Evolutionary conservation across 2,888 invertebrate species (phyloP).

Genomic region (Drosophila ezoana): DNA sequence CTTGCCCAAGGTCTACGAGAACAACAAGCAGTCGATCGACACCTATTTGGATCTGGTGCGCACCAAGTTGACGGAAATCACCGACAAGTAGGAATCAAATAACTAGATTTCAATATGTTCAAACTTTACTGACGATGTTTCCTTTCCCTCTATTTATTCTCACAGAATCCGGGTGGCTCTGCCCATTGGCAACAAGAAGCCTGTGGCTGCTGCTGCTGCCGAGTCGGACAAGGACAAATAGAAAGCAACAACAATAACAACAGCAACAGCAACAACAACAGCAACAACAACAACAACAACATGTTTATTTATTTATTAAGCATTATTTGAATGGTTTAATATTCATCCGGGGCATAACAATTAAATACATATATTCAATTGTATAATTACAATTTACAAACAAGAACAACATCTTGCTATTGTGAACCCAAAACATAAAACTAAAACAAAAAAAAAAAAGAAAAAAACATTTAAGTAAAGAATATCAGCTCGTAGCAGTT

Average conservation of each 20-base stretch:
- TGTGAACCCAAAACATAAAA: slow-evolving; percentile 62
- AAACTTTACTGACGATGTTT: background rate
- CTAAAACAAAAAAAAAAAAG: slow-evolving; percentile 38
- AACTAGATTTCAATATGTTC: background rate
- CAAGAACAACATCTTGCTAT: slow-evolving; percentile 33
- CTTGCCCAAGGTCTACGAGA: slow-evolving; percentile 97
- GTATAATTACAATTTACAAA: slow-evolving; percentile 63
- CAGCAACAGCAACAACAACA: slow-evolving; percentile 56
- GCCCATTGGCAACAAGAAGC: slow-evolving; percentile 94
- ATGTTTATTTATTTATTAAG: slow-evolving; percentile 79
- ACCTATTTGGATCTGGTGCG: slow-evolving; percentile 94
- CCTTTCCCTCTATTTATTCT: slow-evolving; percentile 68
- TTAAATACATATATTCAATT: slow-evolving; percentile 64
- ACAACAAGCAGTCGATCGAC: slow-evolving; percentile 97
- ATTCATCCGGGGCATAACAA: slow-evolving; percentile 77
- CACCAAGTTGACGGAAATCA: slow-evolving; percentile 94
- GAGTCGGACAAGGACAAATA: slow-evolving; percentile 94
- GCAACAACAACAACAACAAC: slow-evolving; percentile 51
- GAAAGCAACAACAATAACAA: slow-evolving; percentile 73
- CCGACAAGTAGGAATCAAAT: slow-evolving; percentile 90
- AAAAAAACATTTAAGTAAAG: slow-evolving; percentile 53
- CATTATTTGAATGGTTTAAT: slow-evolving; percentile 77
- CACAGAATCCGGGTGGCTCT: slow-evolving; percentile 93
- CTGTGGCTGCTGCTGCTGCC: slow-evolving; percentile 84
- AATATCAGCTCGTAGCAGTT: slow-evolving; percentile 65